Evolutionary conservation across 2,888 invertebrate genomes (phyloP), one percentile per base, ranked within the genome.

Genomic region (Apodemia mormo): DNA sequence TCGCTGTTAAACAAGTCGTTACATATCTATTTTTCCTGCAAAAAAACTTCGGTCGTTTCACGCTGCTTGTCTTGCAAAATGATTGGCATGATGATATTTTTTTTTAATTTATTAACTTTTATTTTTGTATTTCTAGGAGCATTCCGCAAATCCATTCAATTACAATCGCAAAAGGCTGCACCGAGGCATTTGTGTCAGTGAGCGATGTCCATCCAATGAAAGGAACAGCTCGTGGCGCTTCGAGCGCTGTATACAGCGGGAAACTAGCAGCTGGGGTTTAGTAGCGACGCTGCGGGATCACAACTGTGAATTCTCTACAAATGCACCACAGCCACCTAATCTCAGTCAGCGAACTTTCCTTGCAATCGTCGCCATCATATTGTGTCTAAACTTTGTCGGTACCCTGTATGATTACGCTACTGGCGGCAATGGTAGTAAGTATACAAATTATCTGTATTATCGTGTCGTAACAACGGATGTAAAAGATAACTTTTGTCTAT

Each of bases 111-210:
- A 8, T 40, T 40, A 40, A 8, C 40, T 40, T 40, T 45, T 45
- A 45, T 43, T 45, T 45, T 45, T 45, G 3, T 45, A 45, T 45
- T 76, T 70, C 1, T 78, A 90, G 89, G 85, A 85, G 70, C 85
- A 86, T 72, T 86, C 88, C 0, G 72, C 75, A 1, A 80, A 84
- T 65, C 77, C 74, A 0, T 76, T 78, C 65, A 77, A 87, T 76
- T 90, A 86, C 80, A 83, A 89, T 78, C 87, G 85, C 71, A 86
- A 84, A 14, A 77, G 80, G 3, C 74, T 90, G 1, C 88, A 89
- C 75, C 87, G 90, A 22, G 89, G 89, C 4, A 87, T 88, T 81
- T 90, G 89, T 80, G 82, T 89, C 49, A 85, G 84, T 72, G 75
- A 86, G 75, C 0, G 75, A 65, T 0, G 82, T 76, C 2, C 75